phyloP scores from a whole-genome alignment of 2,888 invertebrate species.

The Yponomeuta plumbellus region DNA sequence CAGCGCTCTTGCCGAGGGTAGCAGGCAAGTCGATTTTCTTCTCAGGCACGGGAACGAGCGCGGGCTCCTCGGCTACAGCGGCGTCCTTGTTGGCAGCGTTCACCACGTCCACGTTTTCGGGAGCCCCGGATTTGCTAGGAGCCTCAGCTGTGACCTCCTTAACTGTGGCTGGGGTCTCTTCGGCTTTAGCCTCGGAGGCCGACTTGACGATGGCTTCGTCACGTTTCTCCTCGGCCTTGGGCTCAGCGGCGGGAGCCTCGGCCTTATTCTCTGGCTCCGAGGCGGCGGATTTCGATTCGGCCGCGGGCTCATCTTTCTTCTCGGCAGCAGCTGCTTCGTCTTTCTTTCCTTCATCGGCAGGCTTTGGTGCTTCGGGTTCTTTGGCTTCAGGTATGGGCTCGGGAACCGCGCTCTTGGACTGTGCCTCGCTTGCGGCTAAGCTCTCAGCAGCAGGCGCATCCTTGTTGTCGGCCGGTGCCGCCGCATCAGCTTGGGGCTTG shows the following conservation, averaged over 20 bases:
- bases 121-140: slow-evolving; percentile 36
- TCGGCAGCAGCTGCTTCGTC: slow-evolving; percentile 23
- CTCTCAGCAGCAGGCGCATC: not conserved
- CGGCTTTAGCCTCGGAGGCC: slow-evolving; percentile 24
- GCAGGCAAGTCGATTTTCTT: slow-evolving; percentile 53
- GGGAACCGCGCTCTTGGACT: slow-evolving; percentile 29
- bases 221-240: slow-evolving; percentile 33
- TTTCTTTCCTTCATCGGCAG: slow-evolving; percentile 16
- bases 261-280: slow-evolving; percentile 30
- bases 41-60: slow-evolving; percentile 42
- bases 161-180: slow-evolving; percentile 36
- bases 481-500: slow-evolving; percentile 27
- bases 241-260: slow-evolving; percentile 37
- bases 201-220: slow-evolving; percentile 33
- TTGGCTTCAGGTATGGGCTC: slow-evolving; percentile 34
- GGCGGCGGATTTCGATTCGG: slow-evolving; percentile 26
- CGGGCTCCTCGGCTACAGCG: slow-evolving; percentile 52
- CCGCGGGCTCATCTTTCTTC: slow-evolving; percentile 31
- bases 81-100: slow-evolving; percentile 47
- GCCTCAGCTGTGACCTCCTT: slow-evolving; percentile 42
- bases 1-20: slow-evolving; percentile 50
- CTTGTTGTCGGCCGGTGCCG: slow-evolving; percentile 15
- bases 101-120: slow-evolving; percentile 49
- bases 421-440: slow-evolving; percentile 47
- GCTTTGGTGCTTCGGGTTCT: slow-evolving; percentile 29